Evolutionary conservation across 2,113 vertebrate species (phyloP).

Genomic region (Tetrao urogallus): DNA sequence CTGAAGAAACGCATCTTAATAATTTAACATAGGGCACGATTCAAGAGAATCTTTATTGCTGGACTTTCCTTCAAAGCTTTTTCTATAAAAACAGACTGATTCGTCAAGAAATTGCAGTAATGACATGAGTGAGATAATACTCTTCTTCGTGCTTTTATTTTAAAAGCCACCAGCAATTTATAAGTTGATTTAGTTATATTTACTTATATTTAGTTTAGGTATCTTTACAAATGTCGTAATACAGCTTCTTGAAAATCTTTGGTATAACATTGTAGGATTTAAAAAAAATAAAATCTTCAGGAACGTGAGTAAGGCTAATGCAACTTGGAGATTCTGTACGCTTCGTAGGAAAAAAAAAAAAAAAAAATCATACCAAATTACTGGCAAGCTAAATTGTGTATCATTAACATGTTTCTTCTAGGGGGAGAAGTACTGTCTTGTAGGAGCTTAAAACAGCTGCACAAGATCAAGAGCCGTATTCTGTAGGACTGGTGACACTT

Average conservation of each 20-base stretch:
- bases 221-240: not conserved
- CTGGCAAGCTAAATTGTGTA: not conserved
- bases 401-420: fast-evolving
- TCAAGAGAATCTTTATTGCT: not conserved
- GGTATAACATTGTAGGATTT: not conserved
- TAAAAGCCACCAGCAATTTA: not conserved
- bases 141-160: not conserved
- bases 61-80: not conserved
- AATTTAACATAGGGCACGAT: not conserved
- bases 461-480: not conserved
- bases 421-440: not conserved
- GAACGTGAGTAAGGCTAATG: not conserved
- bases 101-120: not conserved
- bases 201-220: not conserved
- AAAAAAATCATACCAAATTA: not conserved
- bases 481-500: not conserved
- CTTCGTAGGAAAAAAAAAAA: not conserved
- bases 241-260: not conserved
- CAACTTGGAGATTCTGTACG: not conserved
- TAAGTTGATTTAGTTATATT: not conserved
- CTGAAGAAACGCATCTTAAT: fast-evolving
- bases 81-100: not conserved
- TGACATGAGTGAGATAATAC: not conserved
- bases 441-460: not conserved
- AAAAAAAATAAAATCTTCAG: not conserved